phyloP scores from a whole-genome alignment of 2,888 invertebrate species.

The Merodon equestris region DNA sequence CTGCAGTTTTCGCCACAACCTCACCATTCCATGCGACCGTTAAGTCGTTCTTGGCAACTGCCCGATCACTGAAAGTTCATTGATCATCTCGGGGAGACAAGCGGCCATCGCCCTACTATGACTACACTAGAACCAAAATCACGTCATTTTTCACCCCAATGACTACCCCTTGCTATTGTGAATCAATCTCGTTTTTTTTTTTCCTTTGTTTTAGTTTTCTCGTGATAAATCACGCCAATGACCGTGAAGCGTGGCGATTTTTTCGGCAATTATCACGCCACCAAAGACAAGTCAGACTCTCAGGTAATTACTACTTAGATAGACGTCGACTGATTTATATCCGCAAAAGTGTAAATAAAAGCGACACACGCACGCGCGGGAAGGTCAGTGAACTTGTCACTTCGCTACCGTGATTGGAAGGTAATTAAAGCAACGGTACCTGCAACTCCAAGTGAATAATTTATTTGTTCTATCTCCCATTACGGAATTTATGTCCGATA shows the following conservation, averaged over 20 bases:
- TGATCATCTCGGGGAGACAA: not conserved
- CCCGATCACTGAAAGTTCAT: not conserved
- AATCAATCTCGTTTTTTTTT: not conserved
- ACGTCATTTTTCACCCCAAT: not conserved
- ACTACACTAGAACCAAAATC: not conserved
- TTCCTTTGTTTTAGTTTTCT: too few relatives aligned
- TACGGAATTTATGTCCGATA: too few relatives aligned
- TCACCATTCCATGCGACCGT: not conserved
- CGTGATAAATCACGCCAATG: not conserved
- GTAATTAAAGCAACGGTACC: too few relatives aligned
- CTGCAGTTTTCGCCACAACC: too few relatives aligned
- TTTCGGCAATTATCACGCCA: slow-evolving; percentile 1
- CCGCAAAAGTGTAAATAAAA: not conserved
- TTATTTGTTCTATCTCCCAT: too few relatives aligned
- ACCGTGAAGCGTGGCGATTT: slow-evolving; percentile 1
- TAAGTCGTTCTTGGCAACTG: not conserved
- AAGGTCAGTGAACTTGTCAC: too few relatives aligned
- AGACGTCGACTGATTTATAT: not conserved
- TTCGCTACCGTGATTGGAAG: too few relatives aligned
- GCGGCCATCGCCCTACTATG: not conserved
- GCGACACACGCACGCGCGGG: not conserved
- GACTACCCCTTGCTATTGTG: not conserved
- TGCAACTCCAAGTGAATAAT: too few relatives aligned
- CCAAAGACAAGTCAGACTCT: not conserved
- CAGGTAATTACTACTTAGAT: not conserved